phyloP scores from a whole-genome alignment of 35 echinoderm and acorn worm genomes.

The Amphiura filiformis region DNA sequence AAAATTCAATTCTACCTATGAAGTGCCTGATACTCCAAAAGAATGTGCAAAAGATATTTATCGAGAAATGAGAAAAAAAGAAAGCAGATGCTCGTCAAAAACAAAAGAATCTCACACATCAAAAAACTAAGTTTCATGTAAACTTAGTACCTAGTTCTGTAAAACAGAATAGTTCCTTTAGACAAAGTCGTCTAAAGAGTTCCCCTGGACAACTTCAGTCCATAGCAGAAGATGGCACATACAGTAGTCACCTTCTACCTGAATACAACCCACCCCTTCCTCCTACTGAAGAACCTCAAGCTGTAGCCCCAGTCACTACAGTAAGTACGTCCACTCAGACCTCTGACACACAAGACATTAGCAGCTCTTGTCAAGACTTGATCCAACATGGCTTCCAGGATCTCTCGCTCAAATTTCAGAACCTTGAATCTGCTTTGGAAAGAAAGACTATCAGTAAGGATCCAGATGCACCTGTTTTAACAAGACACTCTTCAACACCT shows the following conservation, averaged over 20 bases:
- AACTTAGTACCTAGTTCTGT: no score
- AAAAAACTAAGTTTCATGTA: no score
- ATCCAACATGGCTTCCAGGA: neutral
- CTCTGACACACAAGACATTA: neutral
- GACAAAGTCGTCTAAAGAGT: neutral
- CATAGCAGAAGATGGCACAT: neutral
- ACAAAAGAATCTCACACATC: neutral
- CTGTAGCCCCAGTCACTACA: neutral
- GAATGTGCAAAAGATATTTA: slow-evolving; percentile 53
- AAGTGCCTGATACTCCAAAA: slow-evolving; percentile 69
- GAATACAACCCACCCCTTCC: neutral
- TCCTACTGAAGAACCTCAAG: neutral
- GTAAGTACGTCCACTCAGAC: neutral
- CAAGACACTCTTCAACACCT: neutral
- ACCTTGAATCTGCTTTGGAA: neutral
- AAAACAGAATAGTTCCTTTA: neutral
- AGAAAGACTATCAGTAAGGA: neutral
- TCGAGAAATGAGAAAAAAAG: neutral
- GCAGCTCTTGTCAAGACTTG: neutral
- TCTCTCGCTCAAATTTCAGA: neutral
- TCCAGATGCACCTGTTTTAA: neutral
- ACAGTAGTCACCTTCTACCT: neutral
- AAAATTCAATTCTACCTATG: slow-evolving; percentile 78
- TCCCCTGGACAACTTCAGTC: neutral
- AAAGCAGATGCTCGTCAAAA: neutral